Percentiles rank a stretch among this genome's conserved stretches.
These are phyloP conservation scores for mouse (Mus musculus) DNA, from an alignment of 2,113 vertebrate genomes.

Conservation along the genomic window DNA sequence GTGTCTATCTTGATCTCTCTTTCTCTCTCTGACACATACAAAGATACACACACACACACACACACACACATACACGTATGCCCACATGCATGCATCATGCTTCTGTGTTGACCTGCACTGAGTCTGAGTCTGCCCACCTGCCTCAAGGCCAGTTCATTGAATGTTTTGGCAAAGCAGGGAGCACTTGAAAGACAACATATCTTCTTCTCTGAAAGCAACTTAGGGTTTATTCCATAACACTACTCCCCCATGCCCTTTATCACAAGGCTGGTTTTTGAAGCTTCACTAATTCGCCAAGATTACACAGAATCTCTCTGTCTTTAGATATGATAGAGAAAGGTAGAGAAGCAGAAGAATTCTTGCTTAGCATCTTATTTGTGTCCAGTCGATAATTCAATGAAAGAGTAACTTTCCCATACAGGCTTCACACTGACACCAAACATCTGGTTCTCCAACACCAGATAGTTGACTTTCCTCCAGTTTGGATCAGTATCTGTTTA, in stretches of 20 bases:
- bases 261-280: background rate
- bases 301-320: background rate
- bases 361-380: background rate
- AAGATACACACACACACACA: background rate
- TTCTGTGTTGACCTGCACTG: background rate
- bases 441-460: background rate
- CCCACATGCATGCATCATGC: background rate
- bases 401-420: no score
- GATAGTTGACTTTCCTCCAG: background rate
- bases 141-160: background rate
- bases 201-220: no score
- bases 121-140: no score
- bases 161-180: no score
- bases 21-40: background rate
- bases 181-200: background rate
- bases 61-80: background rate
- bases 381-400: background rate
- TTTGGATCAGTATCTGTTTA: background rate
- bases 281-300: no score
- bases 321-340: background rate
- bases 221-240: fast-evolving
- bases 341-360: background rate
- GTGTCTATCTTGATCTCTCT: background rate
- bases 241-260: no score
- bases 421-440: background rate